These are phyloP conservation scores for Conus canariensis DNA, from an alignment of 2,888 invertebrate genomes.

Conservation along the genomic window DNA sequence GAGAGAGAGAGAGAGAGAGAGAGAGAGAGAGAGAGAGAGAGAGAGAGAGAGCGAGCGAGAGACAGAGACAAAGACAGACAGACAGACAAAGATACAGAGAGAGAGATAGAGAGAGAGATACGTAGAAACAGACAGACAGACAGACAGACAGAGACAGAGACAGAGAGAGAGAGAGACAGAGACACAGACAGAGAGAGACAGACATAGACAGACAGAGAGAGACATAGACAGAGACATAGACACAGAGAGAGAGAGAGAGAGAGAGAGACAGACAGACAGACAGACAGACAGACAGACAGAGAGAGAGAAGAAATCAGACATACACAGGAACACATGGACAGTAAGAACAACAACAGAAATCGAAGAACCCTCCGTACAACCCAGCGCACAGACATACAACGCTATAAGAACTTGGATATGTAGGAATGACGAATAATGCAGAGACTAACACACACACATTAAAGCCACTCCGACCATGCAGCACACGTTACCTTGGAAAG, in stretches of 20 bases:
- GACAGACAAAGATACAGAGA: no score
- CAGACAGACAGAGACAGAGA: constrained; percentile 23
- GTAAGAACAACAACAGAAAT: no score
- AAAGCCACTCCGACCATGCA: no score
- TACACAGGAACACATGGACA: no score
- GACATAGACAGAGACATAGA: background rate
- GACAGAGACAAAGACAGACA: background rate
- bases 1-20: constrained; percentile 16
- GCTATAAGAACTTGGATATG: no score
- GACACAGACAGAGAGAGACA: background rate
- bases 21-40: constrained; percentile 3
- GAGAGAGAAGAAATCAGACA: background rate
- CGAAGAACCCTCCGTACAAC: no score
- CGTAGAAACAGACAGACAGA: background rate
- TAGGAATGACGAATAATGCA: no score
- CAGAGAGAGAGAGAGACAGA: background rate
- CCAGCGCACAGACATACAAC: no score
- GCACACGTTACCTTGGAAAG: background rate
- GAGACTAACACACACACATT: no score
- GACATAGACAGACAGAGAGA: background rate
- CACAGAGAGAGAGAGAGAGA: constrained; percentile 14
- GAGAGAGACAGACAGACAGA: constrained; percentile 1
- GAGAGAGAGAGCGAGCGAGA: constrained; percentile 19
- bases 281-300: background rate
- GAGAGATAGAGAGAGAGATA: constrained; percentile 12